Percentiles rank a stretch among this genome's conserved stretches.
Evolutionary conservation across 2,113 vertebrate genomes (phyloP).

Genomic region (Muscicapa adusta): DNA sequence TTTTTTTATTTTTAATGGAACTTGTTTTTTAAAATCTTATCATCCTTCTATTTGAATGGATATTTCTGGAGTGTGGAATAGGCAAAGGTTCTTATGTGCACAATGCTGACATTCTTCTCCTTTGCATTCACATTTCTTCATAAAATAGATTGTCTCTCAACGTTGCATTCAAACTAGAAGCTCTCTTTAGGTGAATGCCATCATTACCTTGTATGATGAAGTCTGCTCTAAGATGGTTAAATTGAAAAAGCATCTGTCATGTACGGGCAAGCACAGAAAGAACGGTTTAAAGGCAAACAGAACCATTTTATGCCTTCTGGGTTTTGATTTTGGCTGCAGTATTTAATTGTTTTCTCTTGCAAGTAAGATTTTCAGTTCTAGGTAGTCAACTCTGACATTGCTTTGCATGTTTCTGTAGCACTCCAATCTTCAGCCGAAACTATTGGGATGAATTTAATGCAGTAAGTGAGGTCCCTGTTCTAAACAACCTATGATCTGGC

Average conservation of each 20-base stretch:
- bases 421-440: neutral
- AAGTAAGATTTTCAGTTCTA: neutral
- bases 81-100: neutral
- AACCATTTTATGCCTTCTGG: neutral
- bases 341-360: neutral
- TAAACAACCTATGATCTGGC: neutral
- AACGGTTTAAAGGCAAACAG: neutral
- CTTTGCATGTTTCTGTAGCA: neutral
- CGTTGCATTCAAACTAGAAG: neutral
- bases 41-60: neutral
- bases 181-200: neutral
- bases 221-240: neutral
- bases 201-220: neutral
- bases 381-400: neutral
- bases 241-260: conserved; percentile 30
- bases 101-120: neutral
- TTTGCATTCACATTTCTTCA: neutral
- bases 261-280: neutral
- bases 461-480: neutral
- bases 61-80: neutral
- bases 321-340: neutral
- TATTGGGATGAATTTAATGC: neutral
- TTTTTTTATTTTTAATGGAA: neutral
- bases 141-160: neutral
- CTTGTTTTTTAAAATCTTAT: neutral